A percentile compares a stretch with the other conserved stretches of the same genome.
Conservation (phyloP, 30 jellyfish, hydroid and myxozoan genomes). For the Sanderia malayensis region DNA sequence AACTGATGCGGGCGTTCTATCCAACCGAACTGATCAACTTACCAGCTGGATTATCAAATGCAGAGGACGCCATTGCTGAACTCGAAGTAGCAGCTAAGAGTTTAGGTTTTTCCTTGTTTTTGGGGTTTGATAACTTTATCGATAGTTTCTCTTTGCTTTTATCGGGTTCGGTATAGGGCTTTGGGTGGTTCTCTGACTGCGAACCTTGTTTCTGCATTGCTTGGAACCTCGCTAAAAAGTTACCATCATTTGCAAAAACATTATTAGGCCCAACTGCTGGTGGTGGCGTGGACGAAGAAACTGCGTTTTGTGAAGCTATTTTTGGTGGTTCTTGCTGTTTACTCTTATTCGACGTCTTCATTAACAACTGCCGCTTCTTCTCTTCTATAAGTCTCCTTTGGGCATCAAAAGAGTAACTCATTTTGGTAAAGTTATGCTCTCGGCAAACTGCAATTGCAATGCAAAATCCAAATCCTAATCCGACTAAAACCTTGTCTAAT, state of each 20-base stretch:
- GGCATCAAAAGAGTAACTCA: constrained; percentile 42
- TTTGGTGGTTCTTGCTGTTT: neutral
- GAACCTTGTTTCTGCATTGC: constrained; percentile 81
- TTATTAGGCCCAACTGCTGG: constrained; percentile 32
- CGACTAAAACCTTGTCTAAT: too few relatives aligned
- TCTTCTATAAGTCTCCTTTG: constrained; percentile 53
- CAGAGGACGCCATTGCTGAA: too few relatives aligned
- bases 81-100: constrained; percentile 21
- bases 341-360: constrained; percentile 12
- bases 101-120: constrained; percentile 28
- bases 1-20: too few relatives aligned
- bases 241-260: constrained; percentile 79
- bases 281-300: constrained; percentile 20
- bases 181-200: neutral
- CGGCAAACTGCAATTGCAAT: too few relatives aligned
- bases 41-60: constrained; percentile 27
- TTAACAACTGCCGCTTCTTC: constrained; percentile 48
- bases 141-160: constrained; percentile 28
- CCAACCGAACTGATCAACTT: neutral
- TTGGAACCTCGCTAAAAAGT: constrained; percentile 79
- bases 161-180: constrained; percentile 9
- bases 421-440: neutral
- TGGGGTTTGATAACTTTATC: constrained; percentile 20
- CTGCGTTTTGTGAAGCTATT: neutral
- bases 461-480: too few relatives aligned